Evolutionary conservation across 2,797 vertebrate species (phyloP).

Genomic region (Argentina silus): DNA sequence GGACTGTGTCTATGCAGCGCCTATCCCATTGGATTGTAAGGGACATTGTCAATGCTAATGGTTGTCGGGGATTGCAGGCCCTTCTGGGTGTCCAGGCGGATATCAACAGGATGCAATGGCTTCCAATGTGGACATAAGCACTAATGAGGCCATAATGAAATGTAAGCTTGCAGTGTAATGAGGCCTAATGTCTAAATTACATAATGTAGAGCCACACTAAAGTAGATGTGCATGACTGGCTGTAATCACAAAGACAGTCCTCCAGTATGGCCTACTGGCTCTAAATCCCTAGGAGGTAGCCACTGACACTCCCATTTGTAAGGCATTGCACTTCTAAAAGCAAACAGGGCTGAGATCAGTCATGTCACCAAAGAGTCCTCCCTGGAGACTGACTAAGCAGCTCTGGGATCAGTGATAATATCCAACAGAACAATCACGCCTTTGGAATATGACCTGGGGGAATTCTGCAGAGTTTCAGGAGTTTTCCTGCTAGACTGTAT

Average conservation of each 20-base stretch:
- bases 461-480: neutral
- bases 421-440: neutral
- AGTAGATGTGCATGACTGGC: neutral
- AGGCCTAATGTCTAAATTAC: neutral
- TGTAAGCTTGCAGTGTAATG: constrained; percentile 3
- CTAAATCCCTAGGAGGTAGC: constrained; percentile 4
- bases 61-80: too few relatives aligned
- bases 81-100: too few relatives aligned
- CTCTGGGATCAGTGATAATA: constrained; percentile 12
- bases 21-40: too few relatives aligned
- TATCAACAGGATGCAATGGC: constrained; percentile 5
- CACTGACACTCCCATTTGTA: neutral
- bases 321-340: neutral
- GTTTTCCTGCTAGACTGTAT: neutral
- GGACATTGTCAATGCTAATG: too few relatives aligned
- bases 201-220: neutral
- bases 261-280: neutral
- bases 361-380: neutral
- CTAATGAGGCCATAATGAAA: constrained; percentile 9
- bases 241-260: constrained; percentile 1
- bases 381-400: neutral
- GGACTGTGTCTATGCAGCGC: too few relatives aligned
- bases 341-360: neutral
- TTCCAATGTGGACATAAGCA: neutral
- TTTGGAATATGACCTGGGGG: neutral